These are phyloP conservation scores for Enteromius mattozi DNA, from an alignment of 2,797 vertebrate species.

Conservation along the genomic window DNA sequence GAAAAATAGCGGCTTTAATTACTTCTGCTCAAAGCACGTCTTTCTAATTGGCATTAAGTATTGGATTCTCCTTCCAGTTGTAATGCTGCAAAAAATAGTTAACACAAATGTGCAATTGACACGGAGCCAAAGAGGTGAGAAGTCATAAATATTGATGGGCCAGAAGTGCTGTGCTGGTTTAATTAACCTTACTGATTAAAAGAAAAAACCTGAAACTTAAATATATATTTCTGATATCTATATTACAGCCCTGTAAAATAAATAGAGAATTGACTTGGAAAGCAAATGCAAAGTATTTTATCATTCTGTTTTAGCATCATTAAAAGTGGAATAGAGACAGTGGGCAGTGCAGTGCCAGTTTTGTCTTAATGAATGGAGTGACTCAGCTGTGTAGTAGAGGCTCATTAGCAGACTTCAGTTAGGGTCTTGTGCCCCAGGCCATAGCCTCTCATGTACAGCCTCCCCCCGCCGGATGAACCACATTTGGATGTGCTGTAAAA, in stretches of 20 bases:
- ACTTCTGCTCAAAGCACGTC: slow-evolving; percentile 42
- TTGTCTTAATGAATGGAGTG: slow-evolving; percentile 61
- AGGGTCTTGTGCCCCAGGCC: slow-evolving; percentile 51
- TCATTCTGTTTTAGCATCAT: slow-evolving; percentile 44
- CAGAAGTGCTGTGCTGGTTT: slow-evolving; percentile 42
- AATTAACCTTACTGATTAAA: slow-evolving; percentile 48
- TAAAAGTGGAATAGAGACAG: slow-evolving; percentile 44
- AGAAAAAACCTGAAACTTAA: neutral
- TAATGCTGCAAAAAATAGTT: slow-evolving; percentile 50
- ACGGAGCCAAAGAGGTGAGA: slow-evolving; percentile 49
- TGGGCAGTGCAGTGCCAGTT: slow-evolving; percentile 37
- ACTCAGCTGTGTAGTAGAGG: slow-evolving; percentile 62
- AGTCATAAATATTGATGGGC: slow-evolving; percentile 61
- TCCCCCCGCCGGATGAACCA: slow-evolving; percentile 39
- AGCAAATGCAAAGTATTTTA: slow-evolving; percentile 16
- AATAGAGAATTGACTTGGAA: slow-evolving; percentile 26
- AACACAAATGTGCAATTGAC: slow-evolving; percentile 53
- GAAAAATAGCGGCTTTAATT: slow-evolving; percentile 37
- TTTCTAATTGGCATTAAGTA: slow-evolving; percentile 59
- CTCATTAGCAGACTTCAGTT: slow-evolving; percentile 60
- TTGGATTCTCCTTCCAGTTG: slow-evolving; percentile 42
- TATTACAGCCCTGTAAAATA: slow-evolving; percentile 16
- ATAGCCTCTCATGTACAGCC: slow-evolving; percentile 47
- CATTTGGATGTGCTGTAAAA: slow-evolving; percentile 22
- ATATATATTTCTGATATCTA: neutral